Conservation (phyloP, 1,140 invertebrate species). For the Tetraneura akinire region DNA sequence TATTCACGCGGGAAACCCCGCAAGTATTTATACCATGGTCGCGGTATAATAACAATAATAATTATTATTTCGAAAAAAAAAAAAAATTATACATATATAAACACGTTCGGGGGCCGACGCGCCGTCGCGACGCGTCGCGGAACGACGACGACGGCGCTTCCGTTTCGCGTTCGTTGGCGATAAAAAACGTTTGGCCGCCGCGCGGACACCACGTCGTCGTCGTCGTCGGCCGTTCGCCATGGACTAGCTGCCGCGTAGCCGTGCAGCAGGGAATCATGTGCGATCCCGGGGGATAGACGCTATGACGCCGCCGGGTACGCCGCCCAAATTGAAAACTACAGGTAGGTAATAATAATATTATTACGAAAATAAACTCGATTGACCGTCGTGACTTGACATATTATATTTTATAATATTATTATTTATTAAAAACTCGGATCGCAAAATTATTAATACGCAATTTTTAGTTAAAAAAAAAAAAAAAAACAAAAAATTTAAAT, state of each 20-base stretch:
- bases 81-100: no score
- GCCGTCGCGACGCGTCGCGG: background rate
- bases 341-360: slow-evolving; percentile 22
- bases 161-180: slow-evolving; percentile 30
- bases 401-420: no score
- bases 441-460: no score
- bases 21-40: no score
- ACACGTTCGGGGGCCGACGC: slow-evolving; percentile 25
- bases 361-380: background rate
- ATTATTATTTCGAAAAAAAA: no score
- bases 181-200: slow-evolving; percentile 23
- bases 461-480: no score
- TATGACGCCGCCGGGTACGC: slow-evolving; percentile 50
- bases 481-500: no score
- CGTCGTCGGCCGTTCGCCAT: background rate
- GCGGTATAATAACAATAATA: no score
- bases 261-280: slow-evolving; percentile 26
- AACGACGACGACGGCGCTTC: no score
- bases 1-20: slow-evolving; percentile 32
- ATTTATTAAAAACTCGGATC: no score
- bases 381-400: no score
- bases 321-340: slow-evolving; percentile 32
- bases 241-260: background rate
- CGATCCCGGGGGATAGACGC: slow-evolving; percentile 44
- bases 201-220: background rate